phyloP scores from a whole-genome alignment of 2,113 vertebrate genomes.

The Lasiurus borealis region DNA sequence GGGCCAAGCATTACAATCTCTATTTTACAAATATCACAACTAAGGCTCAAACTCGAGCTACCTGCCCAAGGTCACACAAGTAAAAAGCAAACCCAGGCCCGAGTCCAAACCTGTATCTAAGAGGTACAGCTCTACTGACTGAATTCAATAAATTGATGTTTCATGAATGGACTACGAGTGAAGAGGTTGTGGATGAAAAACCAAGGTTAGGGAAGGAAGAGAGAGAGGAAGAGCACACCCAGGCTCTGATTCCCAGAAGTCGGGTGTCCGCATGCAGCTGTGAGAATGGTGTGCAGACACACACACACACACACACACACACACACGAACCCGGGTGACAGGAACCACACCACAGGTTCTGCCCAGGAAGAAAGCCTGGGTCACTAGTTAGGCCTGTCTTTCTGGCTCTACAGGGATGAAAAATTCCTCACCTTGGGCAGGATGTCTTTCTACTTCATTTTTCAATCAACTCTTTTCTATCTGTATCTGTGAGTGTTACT shows the following conservation, averaged over 20 bases:
- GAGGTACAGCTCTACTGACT: background rate
- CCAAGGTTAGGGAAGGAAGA: background rate
- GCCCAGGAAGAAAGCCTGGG: background rate
- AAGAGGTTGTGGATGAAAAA: background rate
- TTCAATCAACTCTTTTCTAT: background rate
- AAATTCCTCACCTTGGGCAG: background rate
- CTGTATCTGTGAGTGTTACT: background rate
- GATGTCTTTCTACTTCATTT: background rate
- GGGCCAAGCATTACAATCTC: background rate
- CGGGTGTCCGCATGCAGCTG: rapidly evolving
- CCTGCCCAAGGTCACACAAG: background rate
- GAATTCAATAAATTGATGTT: background rate
- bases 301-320: background rate
- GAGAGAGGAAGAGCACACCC: background rate
- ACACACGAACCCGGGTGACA: background rate
- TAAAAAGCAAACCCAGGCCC: background rate
- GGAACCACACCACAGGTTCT: too few species aligned
- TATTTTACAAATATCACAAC: background rate
- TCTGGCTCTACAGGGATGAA: background rate
- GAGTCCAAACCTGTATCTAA: background rate
- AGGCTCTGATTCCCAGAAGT: background rate
- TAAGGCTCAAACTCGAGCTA: background rate
- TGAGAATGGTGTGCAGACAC: background rate
- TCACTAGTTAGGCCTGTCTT: background rate
- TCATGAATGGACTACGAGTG: background rate